Conservation (phyloP, 2,888 invertebrate species). For the Drosophila macrothrix region DNA sequence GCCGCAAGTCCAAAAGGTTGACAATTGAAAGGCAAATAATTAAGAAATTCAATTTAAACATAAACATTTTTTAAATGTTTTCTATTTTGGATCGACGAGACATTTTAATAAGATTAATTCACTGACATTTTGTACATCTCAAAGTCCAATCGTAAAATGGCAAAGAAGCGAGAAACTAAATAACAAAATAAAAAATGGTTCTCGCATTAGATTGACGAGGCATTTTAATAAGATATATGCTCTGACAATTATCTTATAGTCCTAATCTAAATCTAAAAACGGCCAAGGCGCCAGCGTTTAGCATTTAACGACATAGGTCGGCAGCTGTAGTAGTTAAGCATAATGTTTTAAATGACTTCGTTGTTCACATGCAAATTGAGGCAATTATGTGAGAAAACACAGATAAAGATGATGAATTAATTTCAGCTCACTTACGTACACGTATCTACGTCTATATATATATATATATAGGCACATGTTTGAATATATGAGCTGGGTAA, state of each 20-base stretch:
- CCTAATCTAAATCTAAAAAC: constrained; percentile 33
- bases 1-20: constrained; percentile 10
- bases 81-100: not conserved
- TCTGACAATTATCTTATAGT: constrained; percentile 20
- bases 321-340: constrained; percentile 15
- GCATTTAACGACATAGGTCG: constrained; percentile 34
- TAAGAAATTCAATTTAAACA: not conserved
- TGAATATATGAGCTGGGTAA: constrained; percentile 54
- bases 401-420: constrained; percentile 73
- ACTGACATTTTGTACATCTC: constrained; percentile 5
- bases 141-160: constrained; percentile 31
- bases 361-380: constrained; percentile 72
- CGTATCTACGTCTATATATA: not conserved
- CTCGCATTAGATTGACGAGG: constrained; percentile 14
- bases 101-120: constrained; percentile 42
- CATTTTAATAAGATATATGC: constrained; percentile 44
- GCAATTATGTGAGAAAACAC: constrained; percentile 71
- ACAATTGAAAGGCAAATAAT: not conserved
- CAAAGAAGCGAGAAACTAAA: constrained; percentile 26
- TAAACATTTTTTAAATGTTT: not conserved
- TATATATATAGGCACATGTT: constrained; percentile 46
- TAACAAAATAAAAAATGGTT: not conserved
- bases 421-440: constrained; percentile 39
- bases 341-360: constrained; percentile 50
- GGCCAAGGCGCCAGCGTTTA: constrained; percentile 58